Conservation (phyloP, 92 coral and sea anemone species). For the Phenganax stokvisi region DNA sequence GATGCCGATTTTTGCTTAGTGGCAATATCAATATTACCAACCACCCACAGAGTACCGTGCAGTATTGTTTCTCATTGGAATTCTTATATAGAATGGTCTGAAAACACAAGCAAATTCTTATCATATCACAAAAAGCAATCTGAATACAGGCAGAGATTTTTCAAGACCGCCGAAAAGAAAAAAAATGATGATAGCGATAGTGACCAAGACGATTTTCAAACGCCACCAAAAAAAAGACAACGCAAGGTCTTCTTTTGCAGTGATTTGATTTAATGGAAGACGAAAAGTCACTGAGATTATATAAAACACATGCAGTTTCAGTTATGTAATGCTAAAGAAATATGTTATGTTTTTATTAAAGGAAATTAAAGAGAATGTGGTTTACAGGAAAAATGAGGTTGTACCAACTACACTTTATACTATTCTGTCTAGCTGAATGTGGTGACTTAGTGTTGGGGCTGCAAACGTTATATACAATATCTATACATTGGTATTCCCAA, state of each 20-base stretch:
- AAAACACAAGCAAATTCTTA: slow-evolving; percentile 2
- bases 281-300: neutral
- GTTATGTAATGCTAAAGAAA: too few relatives aligned
- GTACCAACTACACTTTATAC: too few relatives aligned
- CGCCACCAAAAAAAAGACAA: neutral
- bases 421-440: too few relatives aligned
- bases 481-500: too few relatives aligned
- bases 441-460: too few relatives aligned
- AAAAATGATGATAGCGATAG: neutral
- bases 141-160: slow-evolving; percentile 8
- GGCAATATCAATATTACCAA: neutral
- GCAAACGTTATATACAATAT: too few relatives aligned
- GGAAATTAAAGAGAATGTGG: too few relatives aligned
- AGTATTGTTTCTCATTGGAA: neutral
- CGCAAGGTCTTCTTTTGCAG: neutral
- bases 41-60: neutral
- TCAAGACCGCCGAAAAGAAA: neutral
- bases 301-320: too few relatives aligned
- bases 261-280: neutral
- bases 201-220: neutral
- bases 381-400: too few relatives aligned
- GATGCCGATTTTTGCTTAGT: neutral
- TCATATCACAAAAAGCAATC: slow-evolving; percentile 3
- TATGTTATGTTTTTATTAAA: too few relatives aligned
- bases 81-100: neutral